A percentile compares a stretch with the other conserved stretches of the same genome.
Conservation (phyloP, 1,140 invertebrate species). For the Trichogramma pretiosum region DNA sequence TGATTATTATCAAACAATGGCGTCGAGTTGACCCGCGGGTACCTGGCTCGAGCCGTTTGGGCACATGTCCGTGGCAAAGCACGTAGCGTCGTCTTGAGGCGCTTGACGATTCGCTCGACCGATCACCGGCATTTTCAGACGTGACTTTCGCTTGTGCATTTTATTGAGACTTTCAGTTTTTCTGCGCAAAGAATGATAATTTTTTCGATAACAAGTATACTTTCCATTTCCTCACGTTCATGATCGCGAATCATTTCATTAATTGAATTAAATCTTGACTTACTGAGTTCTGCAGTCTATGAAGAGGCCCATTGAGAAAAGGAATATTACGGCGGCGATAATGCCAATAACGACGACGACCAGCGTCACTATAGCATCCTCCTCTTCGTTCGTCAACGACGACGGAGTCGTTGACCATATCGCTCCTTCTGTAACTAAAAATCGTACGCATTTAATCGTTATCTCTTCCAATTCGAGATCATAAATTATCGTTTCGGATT, state of each 20-base stretch:
- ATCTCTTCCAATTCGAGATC: too few relatives aligned
- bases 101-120: conserved; percentile 13
- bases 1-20: too few relatives aligned
- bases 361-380: conserved; percentile 43
- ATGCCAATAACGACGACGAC: conserved; percentile 46
- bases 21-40: too few relatives aligned
- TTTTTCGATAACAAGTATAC: too few relatives aligned
- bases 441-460: too few relatives aligned
- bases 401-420: conserved; percentile 25
- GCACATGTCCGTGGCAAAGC: conserved; percentile 30
- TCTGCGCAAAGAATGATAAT: conserved; percentile 23
- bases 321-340: conserved; percentile 46
- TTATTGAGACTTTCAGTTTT: too few relatives aligned
- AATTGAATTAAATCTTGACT: conserved; percentile 24
- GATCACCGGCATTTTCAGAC: conserved; percentile 27
- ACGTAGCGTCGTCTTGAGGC: conserved; percentile 24
- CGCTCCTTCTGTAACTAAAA: conserved; percentile 16
- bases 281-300: conserved; percentile 49
- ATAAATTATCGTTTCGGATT: too few relatives aligned
- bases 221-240: too few relatives aligned
- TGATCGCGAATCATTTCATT: too few relatives aligned
- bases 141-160: conserved; percentile 24
- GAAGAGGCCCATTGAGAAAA: conserved; percentile 53
- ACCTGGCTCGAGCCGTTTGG: conserved; percentile 22
- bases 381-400: conserved; percentile 29